These are phyloP conservation scores for Danio tinwini DNA, from an alignment of 2,797 vertebrate genomes.

Conservation along the genomic window DNA sequence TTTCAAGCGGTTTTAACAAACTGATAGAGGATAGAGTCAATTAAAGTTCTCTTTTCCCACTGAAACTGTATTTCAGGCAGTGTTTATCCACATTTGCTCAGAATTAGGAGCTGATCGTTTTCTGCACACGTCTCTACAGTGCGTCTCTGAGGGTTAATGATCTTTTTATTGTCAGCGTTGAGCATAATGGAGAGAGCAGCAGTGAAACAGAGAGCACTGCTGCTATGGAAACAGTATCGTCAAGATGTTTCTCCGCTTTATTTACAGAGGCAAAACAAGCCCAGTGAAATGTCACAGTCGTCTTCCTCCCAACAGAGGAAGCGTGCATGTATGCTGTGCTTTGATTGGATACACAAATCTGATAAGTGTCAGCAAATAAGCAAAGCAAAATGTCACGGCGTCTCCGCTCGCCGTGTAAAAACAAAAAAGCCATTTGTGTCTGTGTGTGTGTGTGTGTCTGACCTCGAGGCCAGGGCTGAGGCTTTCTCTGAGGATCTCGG, in stretches of 20 bases:
- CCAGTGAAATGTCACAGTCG: constrained; percentile 15
- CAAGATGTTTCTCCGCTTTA: constrained; percentile 39
- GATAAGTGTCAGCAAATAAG: constrained; percentile 31
- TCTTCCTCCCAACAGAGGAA: constrained; percentile 30
- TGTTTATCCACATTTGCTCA: not conserved
- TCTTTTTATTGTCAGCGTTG: not conserved
- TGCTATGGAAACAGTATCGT: constrained; percentile 54
- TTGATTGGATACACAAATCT: constrained; percentile 22
- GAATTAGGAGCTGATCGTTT: not conserved
- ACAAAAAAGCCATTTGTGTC: constrained; percentile 3
- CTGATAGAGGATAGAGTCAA: too few species aligned
- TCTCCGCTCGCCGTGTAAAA: not conserved
- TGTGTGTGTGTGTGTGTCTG: constrained; percentile 53
- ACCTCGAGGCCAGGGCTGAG: constrained; percentile 91
- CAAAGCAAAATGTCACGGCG: constrained; percentile 26
- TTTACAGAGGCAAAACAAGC: constrained; percentile 21
- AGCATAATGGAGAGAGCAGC: constrained; percentile 18
- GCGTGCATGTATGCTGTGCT: not conserved
- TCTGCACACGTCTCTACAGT: not conserved
- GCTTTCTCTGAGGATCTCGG: constrained; percentile 92
- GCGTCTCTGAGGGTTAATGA: constrained; percentile 12
- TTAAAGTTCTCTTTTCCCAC: too few species aligned
- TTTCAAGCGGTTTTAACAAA: too few species aligned
- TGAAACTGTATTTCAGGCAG: too few species aligned
- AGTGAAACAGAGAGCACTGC: not conserved